phyloP scores from a whole-genome alignment of 2,888 invertebrate genomes.

The Timema podura region DNA sequence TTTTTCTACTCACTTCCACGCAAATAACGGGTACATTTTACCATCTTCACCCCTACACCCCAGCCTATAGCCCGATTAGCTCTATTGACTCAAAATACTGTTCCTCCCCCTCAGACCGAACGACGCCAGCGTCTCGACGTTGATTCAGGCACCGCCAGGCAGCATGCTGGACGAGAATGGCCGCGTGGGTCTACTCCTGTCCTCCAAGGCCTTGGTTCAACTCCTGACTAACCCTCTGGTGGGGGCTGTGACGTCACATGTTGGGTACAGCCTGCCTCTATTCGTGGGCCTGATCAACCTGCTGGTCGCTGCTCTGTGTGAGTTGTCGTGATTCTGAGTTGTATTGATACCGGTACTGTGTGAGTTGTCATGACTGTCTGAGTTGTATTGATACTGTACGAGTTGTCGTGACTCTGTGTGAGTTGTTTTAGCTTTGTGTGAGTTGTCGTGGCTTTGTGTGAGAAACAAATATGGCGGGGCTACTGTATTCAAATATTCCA shows the following conservation, averaged over 20 bases:
- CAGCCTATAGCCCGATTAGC: too few species aligned
- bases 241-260: slow-evolving; percentile 60
- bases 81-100: too few species aligned
- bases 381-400: too few species aligned
- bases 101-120: too few species aligned
- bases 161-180: slow-evolving; percentile 58
- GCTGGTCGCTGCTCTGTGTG: slow-evolving; percentile 63
- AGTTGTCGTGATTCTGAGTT: slow-evolving; percentile 44
- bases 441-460: too few species aligned
- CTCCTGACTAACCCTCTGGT: slow-evolving; percentile 71
- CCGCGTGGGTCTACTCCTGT: slow-evolving; percentile 62
- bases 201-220: slow-evolving; percentile 78
- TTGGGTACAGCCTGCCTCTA: slow-evolving; percentile 65
- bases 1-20: neutral
- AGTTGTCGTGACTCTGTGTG: too few species aligned
- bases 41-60: too few species aligned
- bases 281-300: slow-evolving; percentile 65
- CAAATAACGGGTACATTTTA: neutral
- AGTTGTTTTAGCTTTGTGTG: too few species aligned
- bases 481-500: too few species aligned
- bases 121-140: too few species aligned
- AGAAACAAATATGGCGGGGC: too few species aligned
- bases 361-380: too few species aligned
- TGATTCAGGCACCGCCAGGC: slow-evolving; percentile 21
- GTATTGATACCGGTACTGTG: neutral